phyloP scores from a whole-genome alignment of 1,140 invertebrate species.

The Scaptomyza pallida region DNA sequence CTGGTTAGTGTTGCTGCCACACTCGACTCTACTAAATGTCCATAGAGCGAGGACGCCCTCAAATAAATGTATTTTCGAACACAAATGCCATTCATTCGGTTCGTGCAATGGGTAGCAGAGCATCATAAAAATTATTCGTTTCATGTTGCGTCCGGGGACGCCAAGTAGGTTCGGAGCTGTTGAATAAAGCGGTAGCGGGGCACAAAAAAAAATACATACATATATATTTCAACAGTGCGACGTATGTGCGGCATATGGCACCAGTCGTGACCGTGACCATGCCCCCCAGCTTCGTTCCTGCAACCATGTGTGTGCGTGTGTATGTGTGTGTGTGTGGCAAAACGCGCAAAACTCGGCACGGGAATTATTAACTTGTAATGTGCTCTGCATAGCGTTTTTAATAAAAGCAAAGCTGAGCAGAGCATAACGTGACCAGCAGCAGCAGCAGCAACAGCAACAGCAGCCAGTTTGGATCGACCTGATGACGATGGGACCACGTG shows the following conservation, averaged over 20 bases:
- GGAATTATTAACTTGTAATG: slow-evolving; percentile 83
- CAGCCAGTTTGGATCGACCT: slow-evolving; percentile 46
- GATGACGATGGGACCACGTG: slow-evolving; percentile 75
- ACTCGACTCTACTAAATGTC: slow-evolving; percentile 21
- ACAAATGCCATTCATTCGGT: slow-evolving; percentile 72
- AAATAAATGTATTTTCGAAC: slow-evolving; percentile 81
- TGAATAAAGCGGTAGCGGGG: slow-evolving; percentile 16
- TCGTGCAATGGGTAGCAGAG: slow-evolving; percentile 51
- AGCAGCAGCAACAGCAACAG: slow-evolving; percentile 46
- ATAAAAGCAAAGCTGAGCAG: slow-evolving; percentile 67
- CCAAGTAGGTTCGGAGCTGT: neutral
- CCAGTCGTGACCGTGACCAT: slow-evolving; percentile 46
- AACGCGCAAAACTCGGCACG: slow-evolving; percentile 56
- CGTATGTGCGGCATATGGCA: slow-evolving; percentile 73
- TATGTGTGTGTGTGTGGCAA: slow-evolving; percentile 19
- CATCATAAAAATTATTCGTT: slow-evolving; percentile 81
- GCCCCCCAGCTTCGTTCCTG: slow-evolving; percentile 17
- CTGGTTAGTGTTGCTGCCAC: neutral
- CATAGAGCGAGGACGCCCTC: slow-evolving; percentile 60
- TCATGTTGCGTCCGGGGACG: slow-evolving; percentile 69
- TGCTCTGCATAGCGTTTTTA: slow-evolving; percentile 82
- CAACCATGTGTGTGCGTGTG: slow-evolving; percentile 20
- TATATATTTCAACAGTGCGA: slow-evolving; percentile 67
- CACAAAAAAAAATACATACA: slow-evolving; percentile 60
- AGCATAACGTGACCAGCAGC: slow-evolving; percentile 75